Evolutionary conservation across 2,113 vertebrate species (phyloP), one percentile per base, ranked within the genome.

Genomic region (Paraplagusia blochii): DNA sequence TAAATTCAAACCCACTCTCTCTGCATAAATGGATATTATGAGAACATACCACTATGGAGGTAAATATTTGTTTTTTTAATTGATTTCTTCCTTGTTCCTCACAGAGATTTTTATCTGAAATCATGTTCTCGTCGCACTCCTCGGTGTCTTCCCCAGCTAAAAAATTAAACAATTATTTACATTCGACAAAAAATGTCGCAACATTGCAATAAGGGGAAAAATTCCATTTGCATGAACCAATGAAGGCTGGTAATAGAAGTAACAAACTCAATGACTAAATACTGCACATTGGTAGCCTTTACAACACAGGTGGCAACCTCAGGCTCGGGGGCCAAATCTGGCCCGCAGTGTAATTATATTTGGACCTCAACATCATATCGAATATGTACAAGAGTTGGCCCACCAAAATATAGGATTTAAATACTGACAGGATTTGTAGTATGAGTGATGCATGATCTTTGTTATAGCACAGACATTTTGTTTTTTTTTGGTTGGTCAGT

Each of bases 171-270:
- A 74, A 80, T 78, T 77, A 61, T 63, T 82, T 58, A 74, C 1
- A 10, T 19, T 19, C 44, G 77, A 64, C 60, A 64, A 56, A 57
- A 50, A 51, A 44, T 48, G 58, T 76, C 29, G 69, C 59, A 69
- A 45, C 74, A 58, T 74, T 63, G 73, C 68, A 68, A 80, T 77
- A 77, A 81, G 43, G 50, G 35, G 68, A 75, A 73, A 59, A 69
- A 75, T 80, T 80, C 57, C 45, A 55, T 65, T 40, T 51, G 57
- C 63, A 44, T 72, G 77, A 77, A 72, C 61, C 66, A 74, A 71
- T 78, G 74, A 79, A 52, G 48, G 48, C 19, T 16, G 16, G 44
- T 48, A 69, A 46, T 66, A 78, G 49, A 18, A 60, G 53, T 53
- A 63, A 68, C 51, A 63, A 56, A 63, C 65, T 63, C 60, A 76